Percentiles rank a stretch among this genome's conserved stretches.
Evolutionary conservation across 2,113 vertebrate species (phyloP).

Genomic region (Machaerirhynchus nigripectus): DNA sequence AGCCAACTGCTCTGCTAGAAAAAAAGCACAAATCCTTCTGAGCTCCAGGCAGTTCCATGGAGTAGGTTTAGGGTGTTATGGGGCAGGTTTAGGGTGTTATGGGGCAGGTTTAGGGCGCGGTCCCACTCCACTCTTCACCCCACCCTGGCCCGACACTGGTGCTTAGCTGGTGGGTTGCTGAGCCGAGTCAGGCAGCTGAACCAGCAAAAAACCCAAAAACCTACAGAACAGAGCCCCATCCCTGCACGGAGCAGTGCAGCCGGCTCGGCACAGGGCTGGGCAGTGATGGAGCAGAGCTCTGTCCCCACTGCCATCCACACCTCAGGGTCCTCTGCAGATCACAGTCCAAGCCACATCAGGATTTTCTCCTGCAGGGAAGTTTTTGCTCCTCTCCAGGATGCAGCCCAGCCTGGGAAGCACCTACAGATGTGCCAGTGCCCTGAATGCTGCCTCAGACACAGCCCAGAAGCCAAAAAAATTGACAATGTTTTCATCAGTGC

Average conservation of each 20-base stretch:
- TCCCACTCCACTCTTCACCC: too few species aligned
- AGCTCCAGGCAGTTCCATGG: background rate
- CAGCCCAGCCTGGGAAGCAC: background rate
- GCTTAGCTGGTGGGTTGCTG: background rate
- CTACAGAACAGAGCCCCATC: accelerated
- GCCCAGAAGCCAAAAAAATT: background rate
- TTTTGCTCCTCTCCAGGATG: background rate
- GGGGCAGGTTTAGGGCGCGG: background rate
- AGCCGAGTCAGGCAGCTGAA: background rate
- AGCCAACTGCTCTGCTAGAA: background rate
- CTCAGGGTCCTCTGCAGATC: background rate
- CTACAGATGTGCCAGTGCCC: background rate
- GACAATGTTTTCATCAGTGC: background rate
- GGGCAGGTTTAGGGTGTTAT: background rate
- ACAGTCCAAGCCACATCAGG: background rate
- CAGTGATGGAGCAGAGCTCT: background rate
- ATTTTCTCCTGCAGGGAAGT: background rate
- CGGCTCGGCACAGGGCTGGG: background rate
- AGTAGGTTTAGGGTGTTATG: background rate
- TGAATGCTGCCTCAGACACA: background rate
- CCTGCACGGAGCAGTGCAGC: accelerated
- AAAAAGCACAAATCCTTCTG: background rate
- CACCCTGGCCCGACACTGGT: accelerated
- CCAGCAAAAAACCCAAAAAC: background rate
- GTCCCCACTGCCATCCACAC: background rate